Percentiles rank a stretch among this genome's conserved stretches.
These are phyloP conservation scores for Cinclus mexicanus DNA, from an alignment of 2,113 vertebrate genomes.

Conservation along the genomic window DNA sequence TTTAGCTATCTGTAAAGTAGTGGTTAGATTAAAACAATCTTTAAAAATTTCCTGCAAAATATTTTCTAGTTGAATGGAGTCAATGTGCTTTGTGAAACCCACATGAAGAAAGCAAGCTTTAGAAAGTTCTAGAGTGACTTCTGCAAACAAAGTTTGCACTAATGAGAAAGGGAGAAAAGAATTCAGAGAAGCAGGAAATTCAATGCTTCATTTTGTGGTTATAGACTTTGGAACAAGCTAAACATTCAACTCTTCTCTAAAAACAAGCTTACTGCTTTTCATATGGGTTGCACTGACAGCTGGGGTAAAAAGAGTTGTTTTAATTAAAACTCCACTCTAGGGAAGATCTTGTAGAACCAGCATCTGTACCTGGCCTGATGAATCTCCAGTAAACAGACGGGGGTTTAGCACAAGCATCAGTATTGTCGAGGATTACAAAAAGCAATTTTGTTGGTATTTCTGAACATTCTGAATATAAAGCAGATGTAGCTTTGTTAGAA, in stretches of 20 bases:
- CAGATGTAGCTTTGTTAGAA: neutral
- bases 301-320: conserved; percentile 53
- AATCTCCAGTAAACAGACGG: conserved; percentile 34
- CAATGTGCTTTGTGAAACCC: neutral
- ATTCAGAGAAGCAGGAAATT: neutral
- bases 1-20: neutral
- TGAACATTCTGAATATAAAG: conserved; percentile 24
- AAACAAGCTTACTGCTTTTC: conserved; percentile 25
- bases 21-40: neutral
- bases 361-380: conserved; percentile 57
- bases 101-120: neutral
- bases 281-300: conserved; percentile 9
- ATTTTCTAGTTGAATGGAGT: neutral
- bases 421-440: conserved; percentile 20
- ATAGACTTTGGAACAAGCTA: conserved; percentile 12
- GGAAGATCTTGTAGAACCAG: conserved; percentile 45
- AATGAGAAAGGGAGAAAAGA: neutral
- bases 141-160: neutral
- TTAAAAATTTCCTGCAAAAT: neutral
- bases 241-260: neutral
- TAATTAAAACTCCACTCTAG: conserved; percentile 64
- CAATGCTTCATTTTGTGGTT: neutral
- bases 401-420: neutral
- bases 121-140: neutral
- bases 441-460: conserved; percentile 18